phyloP scores from a whole-genome alignment of 2,888 invertebrate species.

The Boloria selene region DNA sequence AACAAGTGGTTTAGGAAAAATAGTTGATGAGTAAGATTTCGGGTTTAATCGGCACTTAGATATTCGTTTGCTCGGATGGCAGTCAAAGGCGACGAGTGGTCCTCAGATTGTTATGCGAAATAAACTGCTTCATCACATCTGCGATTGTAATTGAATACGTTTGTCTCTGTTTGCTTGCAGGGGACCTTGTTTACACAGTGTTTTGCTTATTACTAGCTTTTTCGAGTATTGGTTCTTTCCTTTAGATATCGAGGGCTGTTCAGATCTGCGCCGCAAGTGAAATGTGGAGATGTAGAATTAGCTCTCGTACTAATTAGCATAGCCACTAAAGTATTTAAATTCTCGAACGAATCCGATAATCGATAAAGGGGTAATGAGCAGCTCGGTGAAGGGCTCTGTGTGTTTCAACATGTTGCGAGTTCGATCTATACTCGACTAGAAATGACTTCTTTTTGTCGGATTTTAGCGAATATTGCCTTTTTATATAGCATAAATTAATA shows the following conservation, averaged over 20 bases:
- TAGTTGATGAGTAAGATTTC: slow-evolving; percentile 32
- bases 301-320: slow-evolving; percentile 33
- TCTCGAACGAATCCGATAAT: slow-evolving; percentile 6
- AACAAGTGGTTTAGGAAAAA: slow-evolving; percentile 12
- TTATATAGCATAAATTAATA: not conserved
- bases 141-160: slow-evolving; percentile 40
- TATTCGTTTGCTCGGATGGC: slow-evolving; percentile 31
- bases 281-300: slow-evolving; percentile 36
- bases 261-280: slow-evolving; percentile 26
- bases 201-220: slow-evolving; percentile 41
- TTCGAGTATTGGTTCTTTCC: slow-evolving; percentile 35
- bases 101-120: slow-evolving; percentile 32
- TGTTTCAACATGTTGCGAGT: not conserved
- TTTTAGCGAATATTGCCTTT: not conserved
- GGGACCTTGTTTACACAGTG: slow-evolving; percentile 41
- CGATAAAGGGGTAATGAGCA: slow-evolving; percentile 15
- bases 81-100: slow-evolving; percentile 32
- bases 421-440: not conserved
- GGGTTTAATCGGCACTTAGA: slow-evolving; percentile 32
- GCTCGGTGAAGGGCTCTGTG: not conserved
- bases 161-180: slow-evolving; percentile 40
- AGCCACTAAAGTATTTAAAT: slow-evolving; percentile 23
- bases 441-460: not conserved
- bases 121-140: slow-evolving; percentile 39
- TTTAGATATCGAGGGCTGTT: slow-evolving; percentile 30